phyloP scores from a whole-genome alignment of 2,797 vertebrate species.

The Enteromius radiatus region DNA sequence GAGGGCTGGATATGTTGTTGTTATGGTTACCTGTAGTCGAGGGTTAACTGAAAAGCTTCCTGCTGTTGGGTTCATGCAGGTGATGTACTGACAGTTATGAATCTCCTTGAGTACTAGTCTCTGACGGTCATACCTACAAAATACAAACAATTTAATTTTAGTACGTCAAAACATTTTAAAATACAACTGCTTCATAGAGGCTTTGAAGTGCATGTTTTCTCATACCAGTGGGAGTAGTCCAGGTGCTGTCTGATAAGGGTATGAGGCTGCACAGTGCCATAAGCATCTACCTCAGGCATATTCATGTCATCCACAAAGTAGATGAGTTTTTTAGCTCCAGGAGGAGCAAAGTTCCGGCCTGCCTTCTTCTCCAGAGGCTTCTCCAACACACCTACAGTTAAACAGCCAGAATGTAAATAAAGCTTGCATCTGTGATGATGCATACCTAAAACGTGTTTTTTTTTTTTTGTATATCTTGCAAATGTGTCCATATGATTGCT shows the following conservation, averaged over 20 bases:
- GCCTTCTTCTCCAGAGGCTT: conserved; percentile 85
- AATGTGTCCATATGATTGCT: background rate
- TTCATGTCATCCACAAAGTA: conserved; percentile 86
- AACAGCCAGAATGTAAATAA: conserved; percentile 15
- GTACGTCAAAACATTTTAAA: background rate
- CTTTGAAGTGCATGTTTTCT: background rate
- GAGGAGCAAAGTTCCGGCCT: conserved; percentile 80
- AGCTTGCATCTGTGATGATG: background rate
- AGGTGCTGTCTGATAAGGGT: conserved; percentile 83
- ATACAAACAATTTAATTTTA: background rate
- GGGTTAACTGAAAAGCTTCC: conserved; percentile 93
- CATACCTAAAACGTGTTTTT: background rate
- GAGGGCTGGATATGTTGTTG: background rate
- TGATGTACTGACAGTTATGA: conserved; percentile 90
- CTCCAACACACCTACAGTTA: conserved; percentile 77
- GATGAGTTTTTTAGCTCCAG: conserved; percentile 80
- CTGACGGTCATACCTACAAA: conserved; percentile 94
- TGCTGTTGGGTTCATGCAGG: conserved; percentile 92
- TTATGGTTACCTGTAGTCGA: conserved; percentile 83
- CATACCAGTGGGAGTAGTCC: conserved; percentile 80
- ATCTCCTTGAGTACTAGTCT: conserved; percentile 91
- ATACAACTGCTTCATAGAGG: background rate
- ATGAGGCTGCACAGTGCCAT: conserved; percentile 82
- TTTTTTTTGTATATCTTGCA: background rate
- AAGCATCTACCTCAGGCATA: conserved; percentile 82